Conservation (phyloP, 2,113 vertebrate genomes). For the Trematomus loennbergii region DNA sequence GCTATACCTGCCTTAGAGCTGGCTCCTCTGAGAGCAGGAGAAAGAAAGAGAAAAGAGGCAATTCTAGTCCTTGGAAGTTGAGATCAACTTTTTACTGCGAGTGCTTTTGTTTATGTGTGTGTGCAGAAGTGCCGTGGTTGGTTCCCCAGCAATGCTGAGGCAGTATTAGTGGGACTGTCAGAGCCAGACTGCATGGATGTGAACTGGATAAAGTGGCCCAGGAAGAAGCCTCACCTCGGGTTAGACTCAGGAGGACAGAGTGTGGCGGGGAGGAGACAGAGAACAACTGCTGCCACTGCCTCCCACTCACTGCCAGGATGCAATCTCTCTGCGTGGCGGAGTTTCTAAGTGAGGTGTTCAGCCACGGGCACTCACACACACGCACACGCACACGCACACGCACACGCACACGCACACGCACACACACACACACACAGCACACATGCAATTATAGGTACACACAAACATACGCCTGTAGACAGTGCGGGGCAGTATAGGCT, state of each 20-base stretch:
- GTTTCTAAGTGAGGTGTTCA: background rate
- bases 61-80: conserved; percentile 45
- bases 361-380: background rate
- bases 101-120: conserved; percentile 32
- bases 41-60: conserved; percentile 11
- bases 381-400: background rate
- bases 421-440: too few relatives aligned
- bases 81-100: conserved; percentile 37
- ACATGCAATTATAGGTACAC: too few relatives aligned
- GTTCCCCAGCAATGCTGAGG: conserved; percentile 5
- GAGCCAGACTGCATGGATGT: conserved; percentile 27
- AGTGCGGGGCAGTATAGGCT: too few relatives aligned
- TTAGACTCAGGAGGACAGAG: conserved; percentile 55
- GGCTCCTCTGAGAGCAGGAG: background rate
- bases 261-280: conserved; percentile 34
- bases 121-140: conserved; percentile 4
- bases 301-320: background rate
- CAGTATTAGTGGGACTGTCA: conserved; percentile 40
- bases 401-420: background rate
- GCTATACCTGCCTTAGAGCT: conserved; percentile 34
- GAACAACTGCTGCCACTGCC: conserved; percentile 35
- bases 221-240: conserved; percentile 53
- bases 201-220: conserved; percentile 48
- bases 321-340: background rate
- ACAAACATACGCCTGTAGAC: too few relatives aligned